phyloP scores from a whole-genome alignment of 2,797 vertebrate genomes.

The Bryconaethiops microstoma region DNA sequence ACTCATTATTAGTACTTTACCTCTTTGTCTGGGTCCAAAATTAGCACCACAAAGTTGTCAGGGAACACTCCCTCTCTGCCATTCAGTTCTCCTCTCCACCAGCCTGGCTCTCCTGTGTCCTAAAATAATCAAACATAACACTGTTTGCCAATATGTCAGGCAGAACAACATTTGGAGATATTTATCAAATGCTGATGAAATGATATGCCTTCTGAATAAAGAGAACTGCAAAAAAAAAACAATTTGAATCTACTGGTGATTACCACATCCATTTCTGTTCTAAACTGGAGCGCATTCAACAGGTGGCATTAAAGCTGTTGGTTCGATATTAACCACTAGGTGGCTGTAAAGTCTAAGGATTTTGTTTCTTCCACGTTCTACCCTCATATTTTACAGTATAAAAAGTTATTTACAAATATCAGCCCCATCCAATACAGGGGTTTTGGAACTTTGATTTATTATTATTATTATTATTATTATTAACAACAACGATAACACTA shows the following conservation, averaged over 20 bases:
- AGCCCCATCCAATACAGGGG: background rate
- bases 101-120: conserved; percentile 92
- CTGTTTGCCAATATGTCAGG: background rate
- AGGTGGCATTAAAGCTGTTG: no score
- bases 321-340: background rate
- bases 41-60: conserved; percentile 86
- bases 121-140: conserved; percentile 65
- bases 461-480: no score
- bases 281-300: background rate
- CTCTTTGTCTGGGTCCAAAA: conserved; percentile 89
- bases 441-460: no score
- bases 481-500: no score
- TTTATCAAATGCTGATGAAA: background rate
- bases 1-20: conserved; percentile 67
- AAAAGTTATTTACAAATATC: background rate
- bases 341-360: background rate
- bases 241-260: background rate
- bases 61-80: conserved; percentile 93
- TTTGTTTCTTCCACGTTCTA: background rate
- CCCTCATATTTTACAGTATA: background rate
- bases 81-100: conserved; percentile 91
- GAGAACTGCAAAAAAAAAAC: background rate
- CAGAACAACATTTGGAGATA: background rate
- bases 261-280: background rate
- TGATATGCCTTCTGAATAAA: background rate